phyloP scores from a whole-genome alignment of 2,113 vertebrate genomes.

The Lophotis ruficrista region DNA sequence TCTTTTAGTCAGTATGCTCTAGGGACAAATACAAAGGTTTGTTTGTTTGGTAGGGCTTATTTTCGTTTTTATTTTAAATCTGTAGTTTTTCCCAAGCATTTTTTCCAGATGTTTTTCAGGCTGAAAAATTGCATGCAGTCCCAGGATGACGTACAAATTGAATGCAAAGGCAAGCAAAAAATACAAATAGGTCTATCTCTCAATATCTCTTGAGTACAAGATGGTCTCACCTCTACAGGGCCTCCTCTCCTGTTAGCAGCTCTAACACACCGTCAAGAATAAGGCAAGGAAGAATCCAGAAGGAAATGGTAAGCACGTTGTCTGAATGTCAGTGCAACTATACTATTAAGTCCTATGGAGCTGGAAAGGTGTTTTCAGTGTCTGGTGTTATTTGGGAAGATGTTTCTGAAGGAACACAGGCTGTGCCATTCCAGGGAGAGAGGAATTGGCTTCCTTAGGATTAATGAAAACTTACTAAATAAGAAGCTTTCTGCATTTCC shows the following conservation, averaged over 20 bases:
- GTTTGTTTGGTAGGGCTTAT: background rate
- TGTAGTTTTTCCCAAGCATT: background rate
- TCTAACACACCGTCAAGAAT: background rate
- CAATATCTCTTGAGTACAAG: background rate
- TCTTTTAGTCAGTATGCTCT: background rate
- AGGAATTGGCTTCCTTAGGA: background rate
- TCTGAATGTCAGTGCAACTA: background rate
- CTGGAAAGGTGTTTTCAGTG: background rate
- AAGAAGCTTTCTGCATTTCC: slow-evolving; percentile 3
- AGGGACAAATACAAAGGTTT: background rate
- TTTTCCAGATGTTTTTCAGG: background rate
- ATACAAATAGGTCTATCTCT: background rate
- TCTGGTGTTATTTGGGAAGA: background rate
- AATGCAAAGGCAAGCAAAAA: background rate
- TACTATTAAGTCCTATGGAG: background rate
- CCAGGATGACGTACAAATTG: background rate
- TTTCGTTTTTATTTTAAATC: slow-evolving; percentile 17
- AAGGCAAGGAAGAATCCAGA: background rate
- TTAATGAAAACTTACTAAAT: slow-evolving; percentile 15
- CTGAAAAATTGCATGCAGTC: background rate
- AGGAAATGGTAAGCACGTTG: background rate
- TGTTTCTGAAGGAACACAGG: background rate
- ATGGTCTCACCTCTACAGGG: background rate
- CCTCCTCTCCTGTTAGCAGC: background rate
- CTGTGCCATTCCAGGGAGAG: background rate